phyloP scores from a whole-genome alignment of 2,113 vertebrate species.

The Sebastes schlegelii region DNA sequence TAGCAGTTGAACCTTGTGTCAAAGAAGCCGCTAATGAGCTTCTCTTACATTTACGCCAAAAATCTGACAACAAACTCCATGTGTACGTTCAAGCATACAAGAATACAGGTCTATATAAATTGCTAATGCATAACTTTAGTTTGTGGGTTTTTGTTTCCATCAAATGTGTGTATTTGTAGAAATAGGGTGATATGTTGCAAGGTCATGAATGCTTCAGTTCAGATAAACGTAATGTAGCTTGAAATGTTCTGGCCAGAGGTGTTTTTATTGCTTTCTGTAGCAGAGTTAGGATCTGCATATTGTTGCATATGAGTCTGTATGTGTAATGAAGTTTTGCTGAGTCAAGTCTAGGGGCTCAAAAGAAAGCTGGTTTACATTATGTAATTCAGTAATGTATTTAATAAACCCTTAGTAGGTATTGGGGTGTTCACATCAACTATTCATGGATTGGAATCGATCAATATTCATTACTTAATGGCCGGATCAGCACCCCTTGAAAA shows the following conservation, averaged over 20 bases:
- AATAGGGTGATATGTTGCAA: not conserved
- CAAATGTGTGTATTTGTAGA: not conserved
- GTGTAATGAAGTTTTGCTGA: not conserved
- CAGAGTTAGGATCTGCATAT: not conserved
- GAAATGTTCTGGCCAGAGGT: not conserved
- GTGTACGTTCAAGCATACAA: no score
- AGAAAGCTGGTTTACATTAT: not conserved
- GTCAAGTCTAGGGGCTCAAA: not conserved
- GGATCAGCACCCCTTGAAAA: constrained; percentile 1
- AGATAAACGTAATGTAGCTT: not conserved
- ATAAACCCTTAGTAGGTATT: not conserved
- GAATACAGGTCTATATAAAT: not conserved
- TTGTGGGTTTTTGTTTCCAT: not conserved
- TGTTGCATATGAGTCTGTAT: not conserved
- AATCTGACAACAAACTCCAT: not conserved
- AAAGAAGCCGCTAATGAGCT: not conserved
- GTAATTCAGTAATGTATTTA: not conserved
- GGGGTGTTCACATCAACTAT: not conserved
- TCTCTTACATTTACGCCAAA: not conserved
- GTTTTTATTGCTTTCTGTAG: not conserved
- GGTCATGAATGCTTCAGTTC: not conserved
- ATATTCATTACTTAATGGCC: constrained; percentile 28
- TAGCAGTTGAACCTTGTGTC: not conserved
- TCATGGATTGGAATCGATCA: not conserved
- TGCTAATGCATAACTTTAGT: not conserved